Conservation (phyloP, 1,140 invertebrate genomes). For the Drosophila pseudoobscura region DNA sequence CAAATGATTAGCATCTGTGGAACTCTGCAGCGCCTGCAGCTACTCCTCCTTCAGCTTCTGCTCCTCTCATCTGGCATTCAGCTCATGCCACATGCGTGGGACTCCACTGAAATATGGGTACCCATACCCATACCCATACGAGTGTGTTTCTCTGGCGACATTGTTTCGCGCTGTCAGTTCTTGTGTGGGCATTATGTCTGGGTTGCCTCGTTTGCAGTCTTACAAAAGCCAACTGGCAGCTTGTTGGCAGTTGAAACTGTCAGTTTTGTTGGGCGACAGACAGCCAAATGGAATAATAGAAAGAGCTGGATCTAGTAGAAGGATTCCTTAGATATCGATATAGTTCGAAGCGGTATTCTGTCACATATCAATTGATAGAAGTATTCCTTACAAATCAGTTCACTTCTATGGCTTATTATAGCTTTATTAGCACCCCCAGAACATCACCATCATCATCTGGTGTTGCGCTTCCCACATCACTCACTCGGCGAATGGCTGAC, state of each 20-base stretch:
- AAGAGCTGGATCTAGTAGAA: background rate
- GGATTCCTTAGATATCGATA: background rate
- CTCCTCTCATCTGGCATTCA: conserved; percentile 52
- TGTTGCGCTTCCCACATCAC: conserved; percentile 58
- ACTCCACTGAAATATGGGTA: conserved; percentile 14
- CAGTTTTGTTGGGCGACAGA: conserved; percentile 32
- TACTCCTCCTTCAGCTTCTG: conserved; percentile 10
- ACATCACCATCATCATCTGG: conserved; percentile 13
- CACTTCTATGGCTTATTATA: conserved; percentile 1
- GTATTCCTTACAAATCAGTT: too few species aligned
- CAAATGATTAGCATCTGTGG: conserved; percentile 55
- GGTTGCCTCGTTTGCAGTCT: conserved; percentile 72
- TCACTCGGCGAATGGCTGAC: conserved; percentile 43
- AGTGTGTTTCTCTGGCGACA: conserved; percentile 66
- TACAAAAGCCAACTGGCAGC: conserved; percentile 54
- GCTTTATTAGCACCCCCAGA: conserved; percentile 21
- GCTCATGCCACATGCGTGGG: conserved; percentile 29
- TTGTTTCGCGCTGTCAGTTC: conserved; percentile 47
- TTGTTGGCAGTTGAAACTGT: conserved; percentile 33
- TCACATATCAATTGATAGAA: background rate
- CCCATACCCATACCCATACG: conserved; percentile 16
- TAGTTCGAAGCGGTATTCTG: too few species aligned
- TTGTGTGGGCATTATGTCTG: conserved; percentile 60
- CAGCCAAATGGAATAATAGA: conserved; percentile 19
- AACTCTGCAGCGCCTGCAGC: background rate